A percentile compares a stretch with the other conserved stretches of the same genome.
Conservation (phyloP, 2,113 vertebrate species). For the Boleophthalmus pectinirostris region DNA sequence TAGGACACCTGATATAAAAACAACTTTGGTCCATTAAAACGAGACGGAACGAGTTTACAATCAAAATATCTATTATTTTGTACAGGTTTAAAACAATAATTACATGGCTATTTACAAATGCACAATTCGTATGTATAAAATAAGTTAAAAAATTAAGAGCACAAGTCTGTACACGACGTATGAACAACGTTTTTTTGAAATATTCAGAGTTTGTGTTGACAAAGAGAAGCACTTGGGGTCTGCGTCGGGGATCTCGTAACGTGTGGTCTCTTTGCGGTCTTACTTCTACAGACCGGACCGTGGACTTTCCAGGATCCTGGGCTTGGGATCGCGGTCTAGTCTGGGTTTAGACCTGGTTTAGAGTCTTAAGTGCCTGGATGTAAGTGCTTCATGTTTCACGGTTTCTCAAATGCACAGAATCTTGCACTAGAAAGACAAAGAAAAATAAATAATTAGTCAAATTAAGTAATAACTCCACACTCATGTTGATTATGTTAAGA, state of each 20-base stretch:
- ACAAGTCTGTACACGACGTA: conserved; percentile 90
- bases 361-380: conserved; percentile 54
- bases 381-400: conserved; percentile 70
- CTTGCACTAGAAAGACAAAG: background rate
- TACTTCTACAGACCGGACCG: conserved; percentile 24
- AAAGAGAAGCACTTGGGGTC: conserved; percentile 22
- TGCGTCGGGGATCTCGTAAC: background rate
- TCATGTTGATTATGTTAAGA: no score
- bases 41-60: conserved; percentile 91
- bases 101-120: conserved; percentile 99
- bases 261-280: conserved; percentile 46
- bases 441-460: background rate
- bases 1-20: conserved; percentile 79
- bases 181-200: conserved; percentile 72
- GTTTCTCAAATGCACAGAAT: conserved; percentile 13
- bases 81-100: conserved; percentile 95
- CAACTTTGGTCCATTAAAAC: conserved; percentile 99
- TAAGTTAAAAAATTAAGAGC: conserved; percentile 99
- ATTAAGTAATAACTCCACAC: no score
- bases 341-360: conserved; percentile 9
- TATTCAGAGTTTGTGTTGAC: conserved; percentile 49
- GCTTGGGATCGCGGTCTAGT: background rate
- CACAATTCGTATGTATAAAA: conserved; percentile 97
- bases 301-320: background rate
- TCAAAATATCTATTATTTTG: conserved; percentile 91